Percentiles rank a stretch among this genome's conserved stretches.
phyloP scores from a whole-genome alignment of 2,888 invertebrate species.

The Ormyrus pomaceus region DNA sequence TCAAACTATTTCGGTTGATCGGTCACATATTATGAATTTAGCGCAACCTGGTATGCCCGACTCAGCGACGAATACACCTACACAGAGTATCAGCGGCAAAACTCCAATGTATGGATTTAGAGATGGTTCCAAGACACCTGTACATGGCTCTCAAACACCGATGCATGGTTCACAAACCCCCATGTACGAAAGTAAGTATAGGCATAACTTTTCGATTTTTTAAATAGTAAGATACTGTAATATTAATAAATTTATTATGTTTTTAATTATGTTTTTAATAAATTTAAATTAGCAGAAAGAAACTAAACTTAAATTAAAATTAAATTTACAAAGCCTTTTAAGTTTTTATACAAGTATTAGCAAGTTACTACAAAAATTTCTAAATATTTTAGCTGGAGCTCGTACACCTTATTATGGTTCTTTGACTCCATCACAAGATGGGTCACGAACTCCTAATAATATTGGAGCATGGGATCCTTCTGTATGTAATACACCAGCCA shows the following conservation, averaged over 20 bases:
- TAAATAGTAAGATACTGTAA: not conserved
- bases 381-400: conserved; percentile 77
- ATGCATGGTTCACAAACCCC: conserved; percentile 85
- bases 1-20: conserved; percentile 80
- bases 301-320: too few species aligned
- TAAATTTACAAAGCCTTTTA: too few species aligned
- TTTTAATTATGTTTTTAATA: not conserved
- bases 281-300: too few species aligned
- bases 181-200: conserved; percentile 81
- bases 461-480: conserved; percentile 77
- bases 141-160: conserved; percentile 78
- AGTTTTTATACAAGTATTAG: too few species aligned
- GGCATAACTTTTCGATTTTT: not conserved
- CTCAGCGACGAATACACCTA: conserved; percentile 72
- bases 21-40: conserved; percentile 61
- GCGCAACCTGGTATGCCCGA: conserved; percentile 52
- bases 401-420: conserved; percentile 83
- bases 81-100: conserved; percentile 70
- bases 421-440: conserved; percentile 78
- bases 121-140: conserved; percentile 88
- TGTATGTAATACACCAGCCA: conserved; percentile 77
- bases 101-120: conserved; percentile 79
- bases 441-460: conserved; percentile 77
- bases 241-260: not conserved
- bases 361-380: too few species aligned